Conservation (phyloP, 2,888 invertebrate genomes). For the Pristionchus maxplancki region DNA sequence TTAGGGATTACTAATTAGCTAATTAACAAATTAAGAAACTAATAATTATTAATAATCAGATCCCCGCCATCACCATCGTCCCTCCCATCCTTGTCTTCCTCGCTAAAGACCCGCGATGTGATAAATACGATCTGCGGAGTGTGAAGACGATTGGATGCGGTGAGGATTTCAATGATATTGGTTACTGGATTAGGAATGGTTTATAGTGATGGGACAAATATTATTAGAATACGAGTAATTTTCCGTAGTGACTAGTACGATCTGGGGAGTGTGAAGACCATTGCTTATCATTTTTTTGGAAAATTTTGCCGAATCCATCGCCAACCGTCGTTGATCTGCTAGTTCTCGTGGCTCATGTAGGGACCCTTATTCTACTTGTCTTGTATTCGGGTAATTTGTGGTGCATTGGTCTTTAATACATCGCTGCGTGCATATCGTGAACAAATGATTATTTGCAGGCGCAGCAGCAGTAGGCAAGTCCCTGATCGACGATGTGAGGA, state of each 20-base stretch:
- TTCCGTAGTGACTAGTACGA: not conserved
- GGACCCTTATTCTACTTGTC: too few species aligned
- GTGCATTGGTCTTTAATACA: too few species aligned
- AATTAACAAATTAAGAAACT: too few species aligned
- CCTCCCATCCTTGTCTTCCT: slow-evolving; percentile 89
- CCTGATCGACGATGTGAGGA: not conserved
- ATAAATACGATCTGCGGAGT: slow-evolving; percentile 86
- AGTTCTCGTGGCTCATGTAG: too few species aligned
- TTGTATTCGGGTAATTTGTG: too few species aligned
- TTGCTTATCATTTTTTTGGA: not conserved
- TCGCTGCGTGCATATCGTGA: too few species aligned
- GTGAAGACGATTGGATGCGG: slow-evolving; percentile 27
- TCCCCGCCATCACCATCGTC: slow-evolving; percentile 82
- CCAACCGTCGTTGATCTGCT: too few species aligned
- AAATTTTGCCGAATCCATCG: not conserved
- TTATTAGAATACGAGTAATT: too few species aligned
- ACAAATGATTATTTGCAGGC: not conserved
- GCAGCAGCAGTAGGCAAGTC: not conserved
- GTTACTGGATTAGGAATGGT: not conserved
- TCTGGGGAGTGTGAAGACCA: not conserved
- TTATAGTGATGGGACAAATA: not conserved
- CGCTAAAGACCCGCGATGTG: slow-evolving; percentile 84
- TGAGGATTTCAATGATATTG: too few species aligned
- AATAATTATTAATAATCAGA: too few species aligned
- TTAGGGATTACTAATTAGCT: too few species aligned